A percentile compares a stretch with the other conserved stretches of the same genome.
These are phyloP conservation scores for Ammodytes marinus DNA, from an alignment of 2,113 vertebrate species.

Conservation along the genomic window DNA sequence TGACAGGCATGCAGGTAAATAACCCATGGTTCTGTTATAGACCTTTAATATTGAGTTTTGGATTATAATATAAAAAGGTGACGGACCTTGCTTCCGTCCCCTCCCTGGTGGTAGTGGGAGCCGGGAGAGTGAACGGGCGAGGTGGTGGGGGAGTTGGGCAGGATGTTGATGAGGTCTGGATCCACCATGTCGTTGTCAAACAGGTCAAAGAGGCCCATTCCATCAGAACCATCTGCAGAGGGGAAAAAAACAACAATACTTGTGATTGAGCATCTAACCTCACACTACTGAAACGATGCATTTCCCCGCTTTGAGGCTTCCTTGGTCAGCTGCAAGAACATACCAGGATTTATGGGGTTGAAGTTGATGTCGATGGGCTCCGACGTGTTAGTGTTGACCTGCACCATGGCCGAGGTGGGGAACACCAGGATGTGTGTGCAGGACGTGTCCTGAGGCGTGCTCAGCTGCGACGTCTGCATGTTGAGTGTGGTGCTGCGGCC, in stretches of 20 bases:
- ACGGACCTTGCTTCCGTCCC: constrained; percentile 94
- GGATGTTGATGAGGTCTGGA: constrained; percentile 96
- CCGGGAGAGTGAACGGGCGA: constrained; percentile 95
- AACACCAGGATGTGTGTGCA: constrained; percentile 98
- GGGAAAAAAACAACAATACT: neutral
- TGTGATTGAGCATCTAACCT: neutral
- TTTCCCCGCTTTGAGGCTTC: neutral
- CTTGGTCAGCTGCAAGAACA: constrained; percentile 29
- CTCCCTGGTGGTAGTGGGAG: constrained; percentile 95
- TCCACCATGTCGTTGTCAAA: constrained; percentile 94
- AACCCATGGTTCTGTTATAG: neutral
- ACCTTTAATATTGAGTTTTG: neutral
- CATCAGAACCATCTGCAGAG: constrained; percentile 91
- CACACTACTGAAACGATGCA: too few relatives aligned
- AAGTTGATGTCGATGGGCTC: constrained; percentile 96
- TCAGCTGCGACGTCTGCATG: constrained; percentile 97
- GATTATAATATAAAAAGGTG: neutral
- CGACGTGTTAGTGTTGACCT: constrained; percentile 93
- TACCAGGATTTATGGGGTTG: constrained; percentile 93
- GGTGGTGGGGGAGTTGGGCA: constrained; percentile 94
- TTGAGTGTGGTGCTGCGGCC: constrained; percentile 97
- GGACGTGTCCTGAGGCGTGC: constrained; percentile 97
- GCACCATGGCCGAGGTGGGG: constrained; percentile 96
- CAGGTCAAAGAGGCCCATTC: constrained; percentile 95
- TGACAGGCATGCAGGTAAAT: neutral